Evolutionary conservation across 2,888 invertebrate species (phyloP), one percentile per base, ranked within the genome.

Genomic region (Strigamia maritima): DNA sequence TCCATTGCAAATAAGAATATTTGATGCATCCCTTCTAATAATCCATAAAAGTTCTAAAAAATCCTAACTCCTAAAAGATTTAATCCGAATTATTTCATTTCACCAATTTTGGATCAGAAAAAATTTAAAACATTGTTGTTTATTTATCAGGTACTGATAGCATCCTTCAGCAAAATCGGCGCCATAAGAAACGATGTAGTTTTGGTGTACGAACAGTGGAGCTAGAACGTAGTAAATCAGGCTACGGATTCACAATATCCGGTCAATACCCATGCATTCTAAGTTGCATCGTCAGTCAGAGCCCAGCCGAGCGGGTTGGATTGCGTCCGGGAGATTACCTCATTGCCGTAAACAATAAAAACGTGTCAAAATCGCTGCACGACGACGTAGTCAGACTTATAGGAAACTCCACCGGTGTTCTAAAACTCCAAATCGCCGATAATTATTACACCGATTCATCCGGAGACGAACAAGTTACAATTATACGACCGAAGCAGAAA

Each of bases 201-300:
- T 91, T 91, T 84, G 91, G 93, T 49, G 91, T 94, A 81, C 90
- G 93, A 81, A 92, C 92, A 26, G 93, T 97, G 79, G 94, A 97
- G 84, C 92, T 97, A 65, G 90, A 91, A 10, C 89, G 97, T 81
- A 95, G 97, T 2, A 90, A 91, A 80, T 93, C 93, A 83, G 97
- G 97, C 10, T 98, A 95, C 85, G 97, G 98, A n/a, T 98, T 98
- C 85, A 98, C 97, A 26, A 97, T 98, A 84, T 96, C 97, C 1
- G 97, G 97, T 2, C 97, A 98, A 86, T 93, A 95, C 84, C 97
- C 98, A 0, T 98, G 97, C 85, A 94, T 97, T 81, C 89, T 98
- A 80, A 95, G 96, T 78, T 96, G 95, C 83, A 97, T 98, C 83
- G 96, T 96, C 0, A 89, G 90, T 75, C 93, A 93, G 82, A 94